Evolutionary conservation across 2,113 vertebrate species (phyloP), one percentile per base, ranked within the genome.

Genomic region (Oreocharis arfaki): DNA sequence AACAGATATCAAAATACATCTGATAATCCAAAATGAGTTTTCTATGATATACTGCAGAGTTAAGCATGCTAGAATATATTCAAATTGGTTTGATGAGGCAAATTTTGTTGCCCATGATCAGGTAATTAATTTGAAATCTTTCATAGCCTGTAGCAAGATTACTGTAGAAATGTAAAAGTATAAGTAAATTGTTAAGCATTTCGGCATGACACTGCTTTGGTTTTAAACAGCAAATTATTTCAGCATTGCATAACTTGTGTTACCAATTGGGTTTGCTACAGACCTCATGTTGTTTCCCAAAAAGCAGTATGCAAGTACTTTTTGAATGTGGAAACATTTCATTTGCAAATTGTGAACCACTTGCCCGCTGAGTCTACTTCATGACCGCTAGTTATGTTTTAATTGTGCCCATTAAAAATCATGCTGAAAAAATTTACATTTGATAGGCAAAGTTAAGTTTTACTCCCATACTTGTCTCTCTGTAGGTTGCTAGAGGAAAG

Each of bases 401-500:
- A 98, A 99, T 98, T 98, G 98, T 99, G 98, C 98, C 98, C 98
- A 96, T 99, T 98, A 99, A 98, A 99, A 99, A 99, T 98, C 99
- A 99, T 99, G 99, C 99, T 99, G 99, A 99, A 99, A 99, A 99
- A 99, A 99, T 99, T 99, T 99, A 99, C 99, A 99, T 99, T 99
- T 99, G 99, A 99, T 99, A 99, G 99, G 99, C 99, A 99, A 99
- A 99, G 99, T 99, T 99, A 99, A 99, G 99, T 99, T 99, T 99
- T 98, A 99, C 99, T 99, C 98, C 99, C 99, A 99, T 99, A 99
- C 99, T 99, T 99, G 99, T 99, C 99, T 99, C 99, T 99, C 99
- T 99, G 99, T 99, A 99, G 99, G 98, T 99, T 99, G 99, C 99
- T 99, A 99, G 98, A 99, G 98, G 99, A 98, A 98, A 99, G 99